Evolutionary conservation across 2,797 vertebrate species (phyloP), one percentile per base, ranked within the genome.

Genomic region (Gymnoscopelus microlampas): DNA sequence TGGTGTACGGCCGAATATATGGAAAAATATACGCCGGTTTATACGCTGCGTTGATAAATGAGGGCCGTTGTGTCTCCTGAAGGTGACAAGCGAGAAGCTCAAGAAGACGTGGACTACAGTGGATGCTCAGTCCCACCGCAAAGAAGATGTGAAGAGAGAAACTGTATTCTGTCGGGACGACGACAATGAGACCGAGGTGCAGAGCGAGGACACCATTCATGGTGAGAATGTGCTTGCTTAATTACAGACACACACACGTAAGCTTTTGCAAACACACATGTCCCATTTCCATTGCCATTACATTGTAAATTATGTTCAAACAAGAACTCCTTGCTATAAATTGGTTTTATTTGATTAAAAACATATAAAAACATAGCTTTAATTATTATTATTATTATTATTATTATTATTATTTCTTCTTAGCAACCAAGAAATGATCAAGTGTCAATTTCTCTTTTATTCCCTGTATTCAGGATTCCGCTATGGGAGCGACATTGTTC

Each of bases 401-500:
- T 19, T 19, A 19, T 3, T 32, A 5, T 32, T 32, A 3, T 32
- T 32, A 32, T 5, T 32, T 32, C 32, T 32, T 39, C 35, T 39
- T 2, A 39, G 35, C 35, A 39, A 39, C 35, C 35, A 5, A 39
- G 35, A 39, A 39, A 8, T 44, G 2, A 44, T 44, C 39, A 10
- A 44, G 9, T 44, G 9, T 2, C 39, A 44, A 10, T 44, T 44
- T 44, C 39, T 44, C 39, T 44, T 44, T 8, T 60, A 0, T 57
- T 44, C 26, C 76, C 48, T 68, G 8, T 70, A 63, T 6, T 2
- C 77, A 99, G 98, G 98, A 76, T 99, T 95, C 82, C 94, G 95
- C 70, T 99, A 98, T 53, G 98, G 98, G 54, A 98, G 96, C 63
- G 98, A 99, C 87, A 98, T 99, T 35, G 79, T 99, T 78, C 98